Conservation (phyloP, 2,113 vertebrate species). For the Coryphaenoides rupestris region DNA sequence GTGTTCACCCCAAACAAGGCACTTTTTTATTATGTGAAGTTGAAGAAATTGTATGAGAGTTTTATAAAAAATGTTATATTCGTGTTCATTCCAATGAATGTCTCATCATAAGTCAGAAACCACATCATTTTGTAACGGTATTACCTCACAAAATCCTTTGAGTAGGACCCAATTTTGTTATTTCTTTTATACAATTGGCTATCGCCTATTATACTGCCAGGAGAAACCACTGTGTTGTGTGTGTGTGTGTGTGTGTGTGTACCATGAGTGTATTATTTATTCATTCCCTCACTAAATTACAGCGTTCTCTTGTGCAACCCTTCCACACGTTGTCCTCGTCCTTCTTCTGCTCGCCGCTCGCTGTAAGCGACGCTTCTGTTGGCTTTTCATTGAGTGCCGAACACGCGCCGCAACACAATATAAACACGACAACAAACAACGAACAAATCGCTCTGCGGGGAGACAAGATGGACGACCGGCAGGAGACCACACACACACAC, state of each 20-base stretch:
- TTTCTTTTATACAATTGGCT: conserved; percentile 26
- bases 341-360: conserved; percentile 33
- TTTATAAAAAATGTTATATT: conserved; percentile 1
- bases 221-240: conserved; percentile 20
- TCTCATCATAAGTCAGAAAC: background rate
- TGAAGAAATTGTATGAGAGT: background rate
- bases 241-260: no score
- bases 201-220: no score
- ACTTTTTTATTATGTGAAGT: conserved; percentile 14
- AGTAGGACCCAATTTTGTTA: conserved; percentile 24
- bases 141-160: conserved; percentile 6
- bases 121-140: no score
- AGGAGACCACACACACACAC: no score
- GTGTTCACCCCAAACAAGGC: conserved; percentile 16
- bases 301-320: conserved; percentile 37
- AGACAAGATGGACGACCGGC: conserved; percentile 23
- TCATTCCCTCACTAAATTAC: conserved; percentile 58
- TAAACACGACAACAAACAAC: no score
- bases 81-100: background rate
- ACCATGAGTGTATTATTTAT: conserved; percentile 58
- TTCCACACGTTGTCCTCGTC: conserved; percentile 39
- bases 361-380: no score
- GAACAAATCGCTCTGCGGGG: no score
- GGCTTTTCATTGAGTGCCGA: no score
- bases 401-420: no score